A percentile compares a stretch with the other conserved stretches of the same genome.
Evolutionary conservation across 2,797 vertebrate species (phyloP).

Genomic region (Hypotaenidia philippensis): DNA sequence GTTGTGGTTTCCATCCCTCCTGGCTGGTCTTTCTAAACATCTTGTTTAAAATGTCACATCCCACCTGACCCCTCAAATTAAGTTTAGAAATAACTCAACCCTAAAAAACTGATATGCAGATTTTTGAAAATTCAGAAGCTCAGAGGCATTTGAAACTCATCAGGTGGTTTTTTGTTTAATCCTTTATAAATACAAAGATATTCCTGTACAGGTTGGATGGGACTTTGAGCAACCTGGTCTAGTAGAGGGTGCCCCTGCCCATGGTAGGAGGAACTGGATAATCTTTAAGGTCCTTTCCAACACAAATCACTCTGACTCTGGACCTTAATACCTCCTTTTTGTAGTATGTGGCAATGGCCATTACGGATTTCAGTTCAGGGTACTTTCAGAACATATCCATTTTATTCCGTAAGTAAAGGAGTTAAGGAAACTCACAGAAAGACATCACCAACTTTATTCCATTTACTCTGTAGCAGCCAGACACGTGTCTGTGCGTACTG

Average conservation of each 20-base stretch:
- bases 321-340: neutral
- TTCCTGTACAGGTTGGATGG: neutral
- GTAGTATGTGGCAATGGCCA: neutral
- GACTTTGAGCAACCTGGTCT: too few relatives aligned
- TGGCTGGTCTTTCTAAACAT: neutral
- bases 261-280: too few relatives aligned
- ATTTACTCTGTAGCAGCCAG: slow-evolving; percentile 8
- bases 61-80: neutral
- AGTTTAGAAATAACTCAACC: neutral
- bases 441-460: neutral
- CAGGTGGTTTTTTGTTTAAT: neutral
- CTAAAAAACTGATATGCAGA: neutral
- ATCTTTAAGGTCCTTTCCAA: too few relatives aligned
- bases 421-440: neutral
- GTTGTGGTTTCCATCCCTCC: neutral
- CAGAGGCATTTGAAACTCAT: neutral
- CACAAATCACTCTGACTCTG: too few relatives aligned
- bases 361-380: neutral
- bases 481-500: neutral
- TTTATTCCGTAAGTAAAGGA: neutral
- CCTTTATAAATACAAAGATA: neutral
- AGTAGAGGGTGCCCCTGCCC: too few relatives aligned
- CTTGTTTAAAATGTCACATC: neutral
- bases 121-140: neutral
- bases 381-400: neutral